Base-by-base conservation (phyloP, 2,888 invertebrate genomes). In the Aproaerema taeniolella region DNA sequence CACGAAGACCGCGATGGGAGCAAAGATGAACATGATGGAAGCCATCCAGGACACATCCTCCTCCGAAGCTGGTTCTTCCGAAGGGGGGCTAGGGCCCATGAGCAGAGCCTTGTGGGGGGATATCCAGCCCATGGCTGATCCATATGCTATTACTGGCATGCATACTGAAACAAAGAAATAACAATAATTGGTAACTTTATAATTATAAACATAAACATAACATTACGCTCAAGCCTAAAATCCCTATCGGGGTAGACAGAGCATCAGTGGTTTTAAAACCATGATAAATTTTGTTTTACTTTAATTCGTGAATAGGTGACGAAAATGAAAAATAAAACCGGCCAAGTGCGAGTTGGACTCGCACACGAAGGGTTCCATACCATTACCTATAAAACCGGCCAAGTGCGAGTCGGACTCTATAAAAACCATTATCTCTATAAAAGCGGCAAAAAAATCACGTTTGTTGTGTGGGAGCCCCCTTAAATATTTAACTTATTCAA, bases 31-130 rank as follows among this genome's bases (percentile, higher is more conserved):
- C 71, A 89, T 85, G 36, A 89, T 74, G 2, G 89, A 88, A 0
- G 88, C 89, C 68, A 90, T 78, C 88, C 89, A 88, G 0, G 89
- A 88, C 0, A 88, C 72, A 16, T 87, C 79, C 42, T 83, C 81
- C 45, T 85, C 77, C 0, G 79, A 62, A 1, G 88, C 50, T 0
- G 81, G 74, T 0, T 50, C 38, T 8, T 55, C 56, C 0, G 88
- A 68, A 0, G 88, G 88, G 0, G 86, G 73, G 0, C 50, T 38
- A 1, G 67, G 62, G 0, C 88, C 77, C 71, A 86, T 80, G 2
- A 89, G 75, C 0, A 86, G 59, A 0, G 74, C 76, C 30, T 87
- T 78, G 60, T 88, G 76, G 0, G 89, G 89, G 0, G 90, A 88
- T 4, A 89, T 81, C 88, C 89, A 90, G 0, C 89, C 89, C 65